phyloP scores from a whole-genome alignment of 2,113 vertebrate species.

The Apeltes quadracus region DNA sequence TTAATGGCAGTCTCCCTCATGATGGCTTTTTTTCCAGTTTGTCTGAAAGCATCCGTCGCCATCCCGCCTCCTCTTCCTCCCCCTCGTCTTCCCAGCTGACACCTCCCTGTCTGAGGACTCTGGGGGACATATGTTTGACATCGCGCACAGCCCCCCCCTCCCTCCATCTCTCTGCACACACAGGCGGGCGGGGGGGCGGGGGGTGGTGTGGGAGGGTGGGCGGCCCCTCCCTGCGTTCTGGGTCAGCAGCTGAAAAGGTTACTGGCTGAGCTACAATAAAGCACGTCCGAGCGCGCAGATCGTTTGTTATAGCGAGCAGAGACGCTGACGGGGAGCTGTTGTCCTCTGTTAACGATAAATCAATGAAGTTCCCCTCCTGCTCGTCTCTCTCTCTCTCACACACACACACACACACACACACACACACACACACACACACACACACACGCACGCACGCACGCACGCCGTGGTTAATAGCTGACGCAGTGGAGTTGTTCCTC shows the following conservation, averaged over 20 bases:
- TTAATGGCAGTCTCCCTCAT: conserved; percentile 50
- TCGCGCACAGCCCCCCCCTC: conserved; percentile 57
- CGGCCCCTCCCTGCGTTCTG: conserved; percentile 81
- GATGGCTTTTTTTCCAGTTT: conserved; percentile 63
- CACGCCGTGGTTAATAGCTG: conserved; percentile 65
- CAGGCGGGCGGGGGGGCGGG: conserved; percentile 39
- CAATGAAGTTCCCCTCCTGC: conserved; percentile 74
- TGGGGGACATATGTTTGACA: conserved; percentile 90
- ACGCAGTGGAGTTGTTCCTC: conserved; percentile 59
- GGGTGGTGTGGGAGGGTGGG: too few species aligned
- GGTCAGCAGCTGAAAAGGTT: conserved; percentile 96
- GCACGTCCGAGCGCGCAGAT: conserved; percentile 88
- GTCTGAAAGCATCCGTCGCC: conserved; percentile 45
- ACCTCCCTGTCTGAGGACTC: conserved; percentile 71
- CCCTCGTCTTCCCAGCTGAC: conserved; percentile 54
- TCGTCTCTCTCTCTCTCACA: conserved; percentile 51
- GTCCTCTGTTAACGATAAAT: conserved; percentile 82
- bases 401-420: conserved; percentile 23
- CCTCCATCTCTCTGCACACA: conserved; percentile 54
- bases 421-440: not conserved
- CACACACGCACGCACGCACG: not conserved
- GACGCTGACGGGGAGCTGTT: conserved; percentile 82
- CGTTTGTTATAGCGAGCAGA: conserved; percentile 85
- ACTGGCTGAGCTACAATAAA: conserved; percentile 92
- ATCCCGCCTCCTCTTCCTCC: conserved; percentile 48